Conservation (phyloP, 2,113 vertebrate species). For the Butorides virescens region DNA sequence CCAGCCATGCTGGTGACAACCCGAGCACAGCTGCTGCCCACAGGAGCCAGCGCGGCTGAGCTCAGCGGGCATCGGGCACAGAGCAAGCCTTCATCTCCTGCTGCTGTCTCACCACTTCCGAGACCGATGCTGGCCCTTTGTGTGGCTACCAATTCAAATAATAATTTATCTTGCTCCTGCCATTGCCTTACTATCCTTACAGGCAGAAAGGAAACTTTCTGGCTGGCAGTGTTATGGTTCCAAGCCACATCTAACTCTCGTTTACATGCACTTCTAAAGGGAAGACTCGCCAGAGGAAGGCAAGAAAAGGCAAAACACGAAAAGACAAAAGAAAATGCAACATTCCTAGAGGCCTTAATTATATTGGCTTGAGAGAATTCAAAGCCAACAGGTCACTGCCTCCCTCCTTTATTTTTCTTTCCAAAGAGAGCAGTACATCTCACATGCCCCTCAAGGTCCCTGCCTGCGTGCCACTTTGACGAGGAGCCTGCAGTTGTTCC, state of each 20-base stretch:
- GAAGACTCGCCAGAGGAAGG: neutral
- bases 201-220: neutral
- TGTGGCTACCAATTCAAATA: rapidly evolving
- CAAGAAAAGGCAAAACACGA: neutral
- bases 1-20: neutral
- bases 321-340: neutral
- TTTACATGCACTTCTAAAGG: neutral
- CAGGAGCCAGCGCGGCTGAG: neutral
- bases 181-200: neutral
- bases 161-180: neutral
- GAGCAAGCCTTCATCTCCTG: neutral
- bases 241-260: neutral
- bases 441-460: neutral
- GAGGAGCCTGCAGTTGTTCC: neutral
- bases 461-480: neutral
- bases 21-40: neutral
- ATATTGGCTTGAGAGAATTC: neutral
- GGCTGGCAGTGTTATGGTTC: neutral
- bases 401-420: neutral
- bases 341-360: neutral
- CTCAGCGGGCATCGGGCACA: neutral
- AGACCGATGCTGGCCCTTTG: neutral
- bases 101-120: neutral
- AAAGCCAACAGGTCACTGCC: neutral
- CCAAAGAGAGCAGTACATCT: neutral